Evolutionary conservation across 2,113 vertebrate genomes (phyloP), one percentile per base, ranked within the genome.

Genomic region (Notarius quadriscutis): DNA sequence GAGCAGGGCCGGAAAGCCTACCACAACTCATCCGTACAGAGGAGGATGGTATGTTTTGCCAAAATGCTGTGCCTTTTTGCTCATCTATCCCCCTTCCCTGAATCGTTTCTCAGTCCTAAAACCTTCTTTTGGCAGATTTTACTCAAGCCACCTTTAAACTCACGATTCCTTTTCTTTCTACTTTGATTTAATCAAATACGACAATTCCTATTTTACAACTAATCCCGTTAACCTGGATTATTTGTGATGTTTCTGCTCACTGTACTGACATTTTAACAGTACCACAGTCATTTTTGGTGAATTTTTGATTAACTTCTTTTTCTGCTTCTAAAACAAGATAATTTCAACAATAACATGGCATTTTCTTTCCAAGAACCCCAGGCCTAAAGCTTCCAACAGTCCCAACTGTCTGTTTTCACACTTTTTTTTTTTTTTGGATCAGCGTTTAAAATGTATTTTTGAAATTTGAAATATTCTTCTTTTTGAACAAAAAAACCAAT

Each of bases 31-130:
- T 97, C 96, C 98, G 98, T 95, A 99, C 98, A 90, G 97, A 99
- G 96, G 98, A 99, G 97, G 98, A 99, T 96, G 98, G 98, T 99
- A 99, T 97, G 98, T 99, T 97, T 92, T 92, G 87, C 89, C 53
- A 85, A 93, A 86, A 89, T 10, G 87, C 91, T 92, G 92, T 95
- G 65, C 87, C 87, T 91, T 83, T 90, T 95, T 94, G 94, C 95
- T 93, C 92, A 95, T 94, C 57, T 85, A 57, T 84, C 53, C 84
- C 30, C 65, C 34, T 53, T 65, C 58, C 81, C 88, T 77, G 75
- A 27, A 48, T 63, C 50, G 10, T 84, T 72, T 65, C 65, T 74
- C 78, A 41, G 20, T 81, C 27, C 75, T 85, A 55, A 69, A 48
- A 53, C 72, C 84, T 83, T 60, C 72, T 53, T 88, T 80, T 86